Base-by-base conservation (phyloP, 2,888 invertebrate genomes). In the Arrhopalites spinosus region DNA sequence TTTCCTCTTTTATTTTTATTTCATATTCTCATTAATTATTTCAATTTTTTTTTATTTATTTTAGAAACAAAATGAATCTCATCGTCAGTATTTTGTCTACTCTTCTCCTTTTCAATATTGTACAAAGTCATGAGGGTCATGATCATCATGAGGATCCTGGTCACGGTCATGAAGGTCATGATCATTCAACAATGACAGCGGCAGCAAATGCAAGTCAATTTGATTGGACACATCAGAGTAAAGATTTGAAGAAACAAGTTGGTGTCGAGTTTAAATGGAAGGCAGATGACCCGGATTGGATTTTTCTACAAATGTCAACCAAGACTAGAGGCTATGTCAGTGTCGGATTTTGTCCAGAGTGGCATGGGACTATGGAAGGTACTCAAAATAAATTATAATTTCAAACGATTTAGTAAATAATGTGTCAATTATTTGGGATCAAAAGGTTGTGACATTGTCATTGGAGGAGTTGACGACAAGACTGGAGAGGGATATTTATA, bases 401-500 rank as follows among this genome's bases (percentile, higher is more conserved):
- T n/a, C n/a, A n/a, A n/a, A n/a, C n/a, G n/a, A n/a, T n/a, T n/a
- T n/a, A n/a, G n/a, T n/a, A n/a, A n/a, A n/a, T n/a, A n/a, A n/a
- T n/a, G n/a, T n/a, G n/a, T n/a, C n/a, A n/a, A n/a, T n/a, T n/a
- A n/a, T n/a, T n/a, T n/a, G n/a, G n/a, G n/a, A n/a, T n/a, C n/a
- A n/a, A n/a, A 79, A 70, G 78, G 74, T 15, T 82, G 82, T 74
- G 82, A 82, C 63, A 79, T 82, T 74, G 79, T 79, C 15, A 72
- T 82, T 29, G 81, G 81, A 8, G 80, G 82, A 80, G 80, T 82
- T 0, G 77, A 78, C 56, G 76, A 79, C 20, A 11, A 13, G 5
- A 71, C 27, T 59, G 72, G 72, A 13, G 2, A 56, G 25, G 72
- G 53, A 5, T 43, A 72, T 25, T 56, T 76, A 7, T 5, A 15